Conservation (phyloP, 2,797 vertebrate genomes). For the Fistularia commersonii region DNA sequence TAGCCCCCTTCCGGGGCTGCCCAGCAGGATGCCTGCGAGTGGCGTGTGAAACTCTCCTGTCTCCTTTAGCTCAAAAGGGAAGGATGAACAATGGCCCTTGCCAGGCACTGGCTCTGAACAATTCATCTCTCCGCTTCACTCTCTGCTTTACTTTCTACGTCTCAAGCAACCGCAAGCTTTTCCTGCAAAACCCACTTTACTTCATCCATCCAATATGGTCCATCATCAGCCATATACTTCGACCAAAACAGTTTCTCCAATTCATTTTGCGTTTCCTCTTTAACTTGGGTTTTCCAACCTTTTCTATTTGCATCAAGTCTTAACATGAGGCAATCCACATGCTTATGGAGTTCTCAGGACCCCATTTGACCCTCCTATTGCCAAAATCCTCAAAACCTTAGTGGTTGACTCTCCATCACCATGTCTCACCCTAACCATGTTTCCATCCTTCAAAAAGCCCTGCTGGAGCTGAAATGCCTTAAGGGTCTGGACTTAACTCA, state of each 20-base stretch:
- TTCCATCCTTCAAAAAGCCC: slow-evolving; percentile 20
- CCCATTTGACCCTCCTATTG: slow-evolving; percentile 54
- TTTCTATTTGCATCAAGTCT: slow-evolving; percentile 3
- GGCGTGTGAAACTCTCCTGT: slow-evolving; percentile 89
- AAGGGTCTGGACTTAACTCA: slow-evolving; percentile 18
- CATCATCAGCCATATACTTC: slow-evolving; percentile 21
- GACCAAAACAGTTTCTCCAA: slow-evolving; percentile 2
- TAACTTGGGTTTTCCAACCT: slow-evolving; percentile 9
- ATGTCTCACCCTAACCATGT: slow-evolving; percentile 23
- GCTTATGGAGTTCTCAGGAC: slow-evolving; percentile 61
- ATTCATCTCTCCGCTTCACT: slow-evolving; percentile 63
- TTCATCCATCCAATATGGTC: slow-evolving; percentile 26
- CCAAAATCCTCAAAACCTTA: slow-evolving; percentile 42
- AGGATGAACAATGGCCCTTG: slow-evolving; percentile 87
- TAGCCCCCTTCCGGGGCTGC: slow-evolving; percentile 83
- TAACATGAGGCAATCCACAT: slow-evolving; percentile 16
- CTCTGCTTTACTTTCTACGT: slow-evolving; percentile 47
- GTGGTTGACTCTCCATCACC: slow-evolving; percentile 31
- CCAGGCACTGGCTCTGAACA: slow-evolving; percentile 81
- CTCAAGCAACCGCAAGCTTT: slow-evolving; percentile 50
- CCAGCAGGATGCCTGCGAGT: slow-evolving; percentile 89
- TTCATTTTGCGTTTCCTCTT: neutral
- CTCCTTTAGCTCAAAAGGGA: slow-evolving; percentile 82
- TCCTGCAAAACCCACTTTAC: slow-evolving; percentile 44
- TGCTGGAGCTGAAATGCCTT: slow-evolving; percentile 25